Conservation (phyloP, 2,888 invertebrate species). For the Pristionchus entomophagus region DNA sequence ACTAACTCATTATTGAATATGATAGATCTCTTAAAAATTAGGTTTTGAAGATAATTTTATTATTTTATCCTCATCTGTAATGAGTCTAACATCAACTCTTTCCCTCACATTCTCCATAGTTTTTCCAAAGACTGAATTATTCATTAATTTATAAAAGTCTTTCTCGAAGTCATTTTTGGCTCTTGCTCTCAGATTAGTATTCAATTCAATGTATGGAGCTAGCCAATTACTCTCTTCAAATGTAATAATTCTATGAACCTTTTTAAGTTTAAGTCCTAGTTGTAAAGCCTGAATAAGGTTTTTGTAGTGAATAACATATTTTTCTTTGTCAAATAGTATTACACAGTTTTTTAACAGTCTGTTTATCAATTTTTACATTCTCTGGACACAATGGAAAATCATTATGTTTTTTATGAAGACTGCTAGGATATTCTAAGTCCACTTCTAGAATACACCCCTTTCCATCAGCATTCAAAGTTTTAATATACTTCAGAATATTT, state of each 20-base stretch:
- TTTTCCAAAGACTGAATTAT: conserved; percentile 76
- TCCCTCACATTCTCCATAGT: conserved; percentile 77
- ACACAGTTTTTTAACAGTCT: conserved; percentile 53
- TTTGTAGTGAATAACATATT: conserved; percentile 59
- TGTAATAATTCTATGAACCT: conserved; percentile 42
- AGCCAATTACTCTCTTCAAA: conserved; percentile 48
- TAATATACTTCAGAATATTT: conserved; percentile 33
- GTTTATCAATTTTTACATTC: conserved; percentile 51
- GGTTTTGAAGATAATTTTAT: conserved; percentile 51
- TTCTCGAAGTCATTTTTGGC: conserved; percentile 74
- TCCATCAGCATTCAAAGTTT: conserved; percentile 50
- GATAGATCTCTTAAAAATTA: conserved; percentile 52
- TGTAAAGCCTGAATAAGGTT: not conserved
- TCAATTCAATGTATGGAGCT: conserved; percentile 52
- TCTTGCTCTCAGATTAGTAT: conserved; percentile 58
- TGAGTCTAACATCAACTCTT: conserved; percentile 72
- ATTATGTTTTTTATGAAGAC: conserved; percentile 74
- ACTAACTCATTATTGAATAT: conserved; percentile 51
- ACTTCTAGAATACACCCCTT: conserved; percentile 73
- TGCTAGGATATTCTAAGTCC: conserved; percentile 76
- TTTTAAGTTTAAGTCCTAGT: not conserved
- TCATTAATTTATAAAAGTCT: conserved; percentile 76
- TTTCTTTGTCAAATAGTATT: conserved; percentile 58
- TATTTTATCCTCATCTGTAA: conserved; percentile 49
- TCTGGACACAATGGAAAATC: conserved; percentile 71